A percentile compares a stretch with the other conserved stretches of the same genome.
phyloP scores from a whole-genome alignment of 1,140 invertebrate species.

The Argopecten irradians region DNA sequence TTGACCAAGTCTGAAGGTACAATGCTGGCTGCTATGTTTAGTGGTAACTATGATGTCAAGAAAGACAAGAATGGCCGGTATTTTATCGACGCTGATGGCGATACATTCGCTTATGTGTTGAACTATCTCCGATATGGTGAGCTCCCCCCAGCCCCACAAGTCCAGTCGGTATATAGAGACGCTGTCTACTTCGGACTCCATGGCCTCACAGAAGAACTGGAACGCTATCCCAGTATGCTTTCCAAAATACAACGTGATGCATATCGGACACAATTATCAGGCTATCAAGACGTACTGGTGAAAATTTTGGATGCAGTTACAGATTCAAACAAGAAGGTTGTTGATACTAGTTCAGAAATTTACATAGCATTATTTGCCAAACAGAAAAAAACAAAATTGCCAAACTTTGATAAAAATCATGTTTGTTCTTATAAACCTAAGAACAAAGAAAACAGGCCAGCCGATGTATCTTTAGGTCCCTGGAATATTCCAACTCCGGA shows the following conservation, averaged over 20 bases:
- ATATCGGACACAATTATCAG: conserved; percentile 53
- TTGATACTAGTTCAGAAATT: conserved; percentile 47
- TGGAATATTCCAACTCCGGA: conserved; percentile 53
- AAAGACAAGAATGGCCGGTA: conserved; percentile 70
- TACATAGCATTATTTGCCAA: conserved; percentile 47
- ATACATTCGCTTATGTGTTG: conserved; percentile 65
- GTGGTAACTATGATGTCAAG: conserved; percentile 67
- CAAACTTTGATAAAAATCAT: conserved; percentile 55
- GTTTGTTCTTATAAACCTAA: conserved; percentile 41
- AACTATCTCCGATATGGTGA: conserved; percentile 66
- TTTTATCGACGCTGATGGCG: conserved; percentile 71
- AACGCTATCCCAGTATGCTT: conserved; percentile 57
- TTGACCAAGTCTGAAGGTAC: conserved; percentile 66
- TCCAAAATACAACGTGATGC: conserved; percentile 59
- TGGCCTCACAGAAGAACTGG: conserved; percentile 62
- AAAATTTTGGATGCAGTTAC: conserved; percentile 48
- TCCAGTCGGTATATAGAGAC: conserved; percentile 61
- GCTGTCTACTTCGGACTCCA: conserved; percentile 68
- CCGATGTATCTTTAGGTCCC: conserved; percentile 56
- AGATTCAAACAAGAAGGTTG: conserved; percentile 38
- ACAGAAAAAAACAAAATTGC: conserved; percentile 42
- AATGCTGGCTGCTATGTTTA: conserved; percentile 75
- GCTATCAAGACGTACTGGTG: conserved; percentile 53
- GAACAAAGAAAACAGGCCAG: conserved; percentile 28
- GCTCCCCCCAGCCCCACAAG: conserved; percentile 57